Conservation (phyloP, 2,113 vertebrate genomes). For the Scatophagus argus region DNA sequence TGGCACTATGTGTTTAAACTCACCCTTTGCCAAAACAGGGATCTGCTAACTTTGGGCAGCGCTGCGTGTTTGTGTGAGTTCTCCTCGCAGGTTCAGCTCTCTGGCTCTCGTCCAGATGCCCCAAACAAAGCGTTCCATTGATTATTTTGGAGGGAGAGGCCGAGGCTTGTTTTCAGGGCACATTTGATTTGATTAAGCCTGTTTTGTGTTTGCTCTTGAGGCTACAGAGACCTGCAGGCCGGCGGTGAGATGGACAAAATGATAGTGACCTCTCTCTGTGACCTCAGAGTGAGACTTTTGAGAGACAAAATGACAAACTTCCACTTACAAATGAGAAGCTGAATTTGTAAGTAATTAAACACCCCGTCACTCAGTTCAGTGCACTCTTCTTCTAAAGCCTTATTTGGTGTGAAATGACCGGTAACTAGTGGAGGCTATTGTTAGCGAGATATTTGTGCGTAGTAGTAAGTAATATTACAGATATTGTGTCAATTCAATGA, state of each 20-base stretch:
- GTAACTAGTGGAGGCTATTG: no score
- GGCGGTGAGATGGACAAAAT: conserved; percentile 20
- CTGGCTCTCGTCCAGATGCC: conserved; percentile 74
- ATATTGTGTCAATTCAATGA: neutral
- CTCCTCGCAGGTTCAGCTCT: conserved; percentile 70
- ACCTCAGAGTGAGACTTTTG: conserved; percentile 26
- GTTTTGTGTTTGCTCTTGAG: conserved; percentile 71
- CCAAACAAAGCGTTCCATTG: conserved; percentile 80
- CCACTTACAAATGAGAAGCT: neutral
- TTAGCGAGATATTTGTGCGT: neutral
- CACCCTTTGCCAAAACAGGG: conserved; percentile 64
- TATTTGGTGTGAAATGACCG: neutral
- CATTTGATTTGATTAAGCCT: conserved; percentile 76
- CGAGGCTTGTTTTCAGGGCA: conserved; percentile 71
- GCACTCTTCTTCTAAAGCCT: neutral
- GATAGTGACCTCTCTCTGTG: conserved; percentile 20
- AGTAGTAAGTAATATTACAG: neutral
- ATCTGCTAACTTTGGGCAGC: conserved; percentile 72
- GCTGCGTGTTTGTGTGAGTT: conserved; percentile 75
- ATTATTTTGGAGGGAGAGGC: conserved; percentile 64
- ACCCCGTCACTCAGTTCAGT: neutral
- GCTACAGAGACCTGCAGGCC: conserved; percentile 48
- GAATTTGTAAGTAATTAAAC: neutral
- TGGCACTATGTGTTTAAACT: conserved; percentile 73
- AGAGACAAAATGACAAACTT: conserved; percentile 22